Evolutionary conservation across 2,113 vertebrate genomes (phyloP), one percentile per base, ranked within the genome.

Genomic region (Ceyx margarethae): DNA sequence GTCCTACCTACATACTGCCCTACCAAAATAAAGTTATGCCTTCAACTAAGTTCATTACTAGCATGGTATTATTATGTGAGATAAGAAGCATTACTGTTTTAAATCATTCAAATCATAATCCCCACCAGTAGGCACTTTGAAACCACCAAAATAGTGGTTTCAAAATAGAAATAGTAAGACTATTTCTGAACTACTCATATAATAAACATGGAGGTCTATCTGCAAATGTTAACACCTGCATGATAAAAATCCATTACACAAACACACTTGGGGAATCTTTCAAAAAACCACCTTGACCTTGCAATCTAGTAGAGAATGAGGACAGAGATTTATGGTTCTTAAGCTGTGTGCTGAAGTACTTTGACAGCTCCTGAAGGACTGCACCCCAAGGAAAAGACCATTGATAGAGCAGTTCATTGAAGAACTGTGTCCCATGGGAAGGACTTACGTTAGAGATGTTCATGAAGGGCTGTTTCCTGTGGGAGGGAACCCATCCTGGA

Each of bases 311-410:
- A 42, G 31, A 53, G 46, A 23, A 35, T 40, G 3, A 80, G 7
- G 8, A 78, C 37, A 50, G 9, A 65, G 61, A 3, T 35, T 61
- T 42, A 25, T 33, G 9, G 2, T 9, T 78, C 25, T 67, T 2
- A 6, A 84, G 28, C 3, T 66, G 11, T 15, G 29, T 29, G 11
- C n/a, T 75, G 6, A 56, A 67, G 35, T 33, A 78, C 22, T 66
- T n/a, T 25, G 6, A 19, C 9, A 67, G 4, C 16, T 89, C 40
- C 33, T 72, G 26, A 61, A 76, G 26, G 13, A 69, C 17, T 17
- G 15, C 6, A 51, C 1, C 3, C 11, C 6, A 22, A 2, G 2
- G 16, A 73, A 73, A 69, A 22, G 25, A 73, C 7, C 2, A 3
- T 4, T 35, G 3, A 9, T 51, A 19, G 2, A 80, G 9, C 9